Percentiles rank a stretch among this genome's conserved stretches.
Conservation (phyloP, 2,113 vertebrate species). For the Tenebrosternarchus preto region DNA sequence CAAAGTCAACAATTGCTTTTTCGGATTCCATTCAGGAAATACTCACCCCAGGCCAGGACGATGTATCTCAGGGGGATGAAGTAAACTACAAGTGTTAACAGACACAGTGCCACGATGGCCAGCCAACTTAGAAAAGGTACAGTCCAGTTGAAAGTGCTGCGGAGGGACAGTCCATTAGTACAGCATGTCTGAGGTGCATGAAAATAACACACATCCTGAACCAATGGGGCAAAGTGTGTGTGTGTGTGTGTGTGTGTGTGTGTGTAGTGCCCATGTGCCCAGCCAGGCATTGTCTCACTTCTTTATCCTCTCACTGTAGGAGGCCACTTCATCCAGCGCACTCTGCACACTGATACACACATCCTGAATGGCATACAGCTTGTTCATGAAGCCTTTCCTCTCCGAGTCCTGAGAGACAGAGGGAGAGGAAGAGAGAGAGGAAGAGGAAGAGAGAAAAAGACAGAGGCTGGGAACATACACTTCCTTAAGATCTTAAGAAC, state of each 20-base stretch:
- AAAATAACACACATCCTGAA: background rate
- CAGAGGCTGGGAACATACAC: constrained; percentile 67
- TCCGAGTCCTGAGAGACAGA: constrained; percentile 83
- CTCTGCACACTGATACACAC: constrained; percentile 96
- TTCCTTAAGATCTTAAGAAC: constrained; percentile 48
- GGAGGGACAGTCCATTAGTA: constrained; percentile 48
- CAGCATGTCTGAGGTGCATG: background rate
- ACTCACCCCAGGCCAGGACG: constrained; percentile 96
- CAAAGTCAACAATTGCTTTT: no score
- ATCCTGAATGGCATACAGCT: constrained; percentile 97
- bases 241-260: constrained; percentile 41
- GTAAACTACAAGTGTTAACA: constrained; percentile 85
- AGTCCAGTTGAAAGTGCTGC: constrained; percentile 97
- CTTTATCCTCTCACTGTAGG: constrained; percentile 94
- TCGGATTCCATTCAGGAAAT: no score
- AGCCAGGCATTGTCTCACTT: constrained; percentile 97
- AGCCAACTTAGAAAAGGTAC: constrained; percentile 97
- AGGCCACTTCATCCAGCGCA: constrained; percentile 94
- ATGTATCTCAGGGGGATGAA: constrained; percentile 97
- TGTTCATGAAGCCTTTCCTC: constrained; percentile 98
- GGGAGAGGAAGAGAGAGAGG: constrained; percentile 51
- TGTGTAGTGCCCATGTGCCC: constrained; percentile 60
- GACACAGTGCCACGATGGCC: constrained; percentile 84
- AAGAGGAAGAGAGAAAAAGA: constrained; percentile 51
- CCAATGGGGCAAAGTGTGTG: background rate